Percentiles rank a stretch among this genome's conserved stretches.
These are phyloP conservation scores for Dendrocincla tyrannina DNA, from an alignment of 2,797 vertebrate genomes.

Conservation along the genomic window DNA sequence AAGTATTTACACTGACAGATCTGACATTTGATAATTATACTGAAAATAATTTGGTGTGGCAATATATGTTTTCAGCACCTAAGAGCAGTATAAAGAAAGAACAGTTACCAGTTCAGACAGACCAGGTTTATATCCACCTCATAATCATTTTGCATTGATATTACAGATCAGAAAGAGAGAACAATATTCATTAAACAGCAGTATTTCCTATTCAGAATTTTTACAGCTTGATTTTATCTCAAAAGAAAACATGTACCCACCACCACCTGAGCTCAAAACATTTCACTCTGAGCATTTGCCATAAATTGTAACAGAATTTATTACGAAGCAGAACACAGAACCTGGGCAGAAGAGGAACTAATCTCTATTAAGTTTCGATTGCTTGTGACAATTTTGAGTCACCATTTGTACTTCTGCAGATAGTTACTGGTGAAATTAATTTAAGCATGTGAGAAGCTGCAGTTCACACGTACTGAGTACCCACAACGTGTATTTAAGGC, in stretches of 20 bases:
- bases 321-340: background rate
- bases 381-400: background rate
- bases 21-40: background rate
- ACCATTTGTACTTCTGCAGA: background rate
- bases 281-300: background rate
- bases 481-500: fast-evolving
- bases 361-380: background rate
- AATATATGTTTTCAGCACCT: background rate
- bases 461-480: background rate
- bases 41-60: background rate
- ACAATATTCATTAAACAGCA: background rate
- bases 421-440: background rate
- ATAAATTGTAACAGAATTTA: background rate
- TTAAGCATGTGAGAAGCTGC: background rate
- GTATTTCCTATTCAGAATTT: background rate
- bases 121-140: background rate
- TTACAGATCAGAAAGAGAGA: background rate
- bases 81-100: background rate
- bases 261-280: background rate
- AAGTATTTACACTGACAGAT: background rate
- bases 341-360: background rate
- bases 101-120: background rate
- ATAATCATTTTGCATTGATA: background rate
- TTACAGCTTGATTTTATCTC: background rate
- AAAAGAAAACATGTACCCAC: background rate